Percentiles rank a stretch among this genome's conserved stretches.
phyloP scores from a whole-genome alignment of 2,888 invertebrate genomes.

The Phyllotreta striolata region DNA sequence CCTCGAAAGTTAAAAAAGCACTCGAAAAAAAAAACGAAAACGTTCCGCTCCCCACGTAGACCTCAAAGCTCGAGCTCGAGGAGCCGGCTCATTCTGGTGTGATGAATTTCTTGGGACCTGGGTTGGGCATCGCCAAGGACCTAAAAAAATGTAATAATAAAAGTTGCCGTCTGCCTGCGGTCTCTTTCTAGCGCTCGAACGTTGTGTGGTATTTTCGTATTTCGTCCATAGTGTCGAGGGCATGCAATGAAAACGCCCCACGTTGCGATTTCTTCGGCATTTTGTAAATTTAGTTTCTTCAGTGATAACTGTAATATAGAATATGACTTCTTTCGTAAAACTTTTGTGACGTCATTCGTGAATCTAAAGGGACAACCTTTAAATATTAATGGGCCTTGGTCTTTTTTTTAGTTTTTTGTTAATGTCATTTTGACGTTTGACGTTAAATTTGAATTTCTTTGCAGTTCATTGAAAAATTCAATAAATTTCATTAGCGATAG shows the following conservation, averaged over 20 bases:
- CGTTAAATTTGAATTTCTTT: too few relatives aligned
- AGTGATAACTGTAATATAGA: too few relatives aligned
- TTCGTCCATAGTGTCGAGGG: slow-evolving; percentile 17
- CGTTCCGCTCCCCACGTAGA: slow-evolving; percentile 23
- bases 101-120: slow-evolving; percentile 30
- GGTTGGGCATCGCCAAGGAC: slow-evolving; percentile 32
- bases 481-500: too few relatives aligned
- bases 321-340: too few relatives aligned
- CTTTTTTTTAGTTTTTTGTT: too few relatives aligned
- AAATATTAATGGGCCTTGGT: too few relatives aligned
- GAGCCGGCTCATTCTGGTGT: slow-evolving; percentile 14
- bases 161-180: slow-evolving; percentile 26
- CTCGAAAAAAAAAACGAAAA: slow-evolving; percentile 16
- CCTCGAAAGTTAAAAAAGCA: slow-evolving; percentile 20
- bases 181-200: slow-evolving; percentile 24
- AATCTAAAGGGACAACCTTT: too few relatives aligned
- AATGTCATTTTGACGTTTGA: too few relatives aligned
- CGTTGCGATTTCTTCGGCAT: too few relatives aligned
- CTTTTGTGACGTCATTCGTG: too few relatives aligned
- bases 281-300: too few relatives aligned
- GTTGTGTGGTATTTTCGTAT: slow-evolving; percentile 26
- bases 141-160: slow-evolving; percentile 28
- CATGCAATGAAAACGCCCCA: neutral
- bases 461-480: too few relatives aligned
- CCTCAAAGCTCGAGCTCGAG: slow-evolving; percentile 9